phyloP scores from a whole-genome alignment of 2,797 vertebrate genomes.

The Megalops cyprinoides region DNA sequence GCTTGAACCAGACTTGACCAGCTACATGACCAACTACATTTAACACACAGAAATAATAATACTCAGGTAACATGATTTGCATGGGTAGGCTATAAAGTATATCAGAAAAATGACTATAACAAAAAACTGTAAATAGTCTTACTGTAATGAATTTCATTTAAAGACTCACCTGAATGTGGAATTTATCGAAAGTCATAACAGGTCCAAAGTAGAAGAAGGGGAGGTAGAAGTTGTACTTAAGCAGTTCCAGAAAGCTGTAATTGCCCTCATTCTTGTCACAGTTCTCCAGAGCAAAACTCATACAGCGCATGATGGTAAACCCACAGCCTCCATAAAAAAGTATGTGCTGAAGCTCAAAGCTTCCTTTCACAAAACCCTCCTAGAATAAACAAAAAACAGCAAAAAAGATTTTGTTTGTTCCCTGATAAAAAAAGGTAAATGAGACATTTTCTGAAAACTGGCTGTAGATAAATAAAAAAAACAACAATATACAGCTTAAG shows the following conservation, averaged over 20 bases:
- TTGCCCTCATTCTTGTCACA: conserved; percentile 82
- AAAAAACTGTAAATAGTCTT: too few relatives aligned
- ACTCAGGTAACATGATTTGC: background rate
- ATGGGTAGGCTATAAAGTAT: too few relatives aligned
- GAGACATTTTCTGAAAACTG: too few relatives aligned
- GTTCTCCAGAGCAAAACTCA: conserved; percentile 94
- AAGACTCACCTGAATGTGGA: conserved; percentile 84
- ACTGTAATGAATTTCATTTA: too few relatives aligned
- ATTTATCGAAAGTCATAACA: conserved; percentile 94
- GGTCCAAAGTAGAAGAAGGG: conserved; percentile 98
- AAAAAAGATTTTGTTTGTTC: too few relatives aligned
- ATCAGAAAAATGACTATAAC: background rate
- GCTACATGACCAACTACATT: too few relatives aligned
- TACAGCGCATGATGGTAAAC: conserved; percentile 92
- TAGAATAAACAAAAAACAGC: conserved; percentile 47
- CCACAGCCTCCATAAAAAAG: conserved; percentile 91
- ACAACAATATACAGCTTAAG: too few relatives aligned
- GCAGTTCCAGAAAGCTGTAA: conserved; percentile 89
- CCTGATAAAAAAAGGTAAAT: too few relatives aligned
- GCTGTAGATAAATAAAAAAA: too few relatives aligned
- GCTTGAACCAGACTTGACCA: too few relatives aligned
- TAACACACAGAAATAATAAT: background rate
- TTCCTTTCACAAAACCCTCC: conserved; percentile 84
- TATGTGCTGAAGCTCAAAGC: conserved; percentile 88
- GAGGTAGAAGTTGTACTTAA: conserved; percentile 99